phyloP scores from a whole-genome alignment of 2,888 invertebrate species.

The Drosophila putrida region DNA sequence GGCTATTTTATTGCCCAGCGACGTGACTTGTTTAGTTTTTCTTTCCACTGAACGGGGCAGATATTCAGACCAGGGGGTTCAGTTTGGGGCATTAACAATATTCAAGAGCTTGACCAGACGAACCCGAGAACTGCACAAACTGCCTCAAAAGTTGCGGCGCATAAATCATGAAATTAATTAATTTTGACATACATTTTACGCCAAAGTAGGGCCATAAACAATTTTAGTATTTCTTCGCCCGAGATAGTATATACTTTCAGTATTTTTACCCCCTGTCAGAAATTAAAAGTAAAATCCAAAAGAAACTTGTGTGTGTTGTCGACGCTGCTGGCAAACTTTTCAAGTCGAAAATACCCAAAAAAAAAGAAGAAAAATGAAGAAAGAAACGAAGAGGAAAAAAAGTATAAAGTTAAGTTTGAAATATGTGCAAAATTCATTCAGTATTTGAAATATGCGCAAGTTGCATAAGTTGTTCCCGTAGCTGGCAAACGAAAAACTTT shows the following conservation, averaged over 20 bases:
- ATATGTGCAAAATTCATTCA: constrained; percentile 82
- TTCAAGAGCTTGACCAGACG: constrained; percentile 58
- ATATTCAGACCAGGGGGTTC: background rate
- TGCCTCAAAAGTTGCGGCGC: constrained; percentile 54
- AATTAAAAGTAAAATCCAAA: constrained; percentile 76
- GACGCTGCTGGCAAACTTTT: constrained; percentile 55
- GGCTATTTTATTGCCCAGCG: constrained; percentile 64
- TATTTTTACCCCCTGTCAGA: constrained; percentile 26
- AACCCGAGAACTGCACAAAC: constrained; percentile 13
- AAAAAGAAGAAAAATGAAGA: constrained; percentile 11
- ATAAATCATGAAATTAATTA: constrained; percentile 86
- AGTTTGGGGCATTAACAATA: constrained; percentile 57
- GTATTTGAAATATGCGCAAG: constrained; percentile 79
- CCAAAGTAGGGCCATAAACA: constrained; percentile 73
- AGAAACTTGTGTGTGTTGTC: constrained; percentile 30
- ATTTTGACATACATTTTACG: constrained; percentile 84
- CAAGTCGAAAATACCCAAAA: constrained; percentile 28
- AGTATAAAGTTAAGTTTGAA: constrained; percentile 72
- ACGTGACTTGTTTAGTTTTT: constrained; percentile 72
- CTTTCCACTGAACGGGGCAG: constrained; percentile 6
- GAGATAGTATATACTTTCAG: constrained; percentile 2
- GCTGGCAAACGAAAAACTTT: constrained; percentile 69
- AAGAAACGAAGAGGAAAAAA: constrained; percentile 25
- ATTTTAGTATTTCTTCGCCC: constrained; percentile 56
- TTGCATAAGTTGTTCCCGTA: constrained; percentile 57